Percentiles rank a stretch among this genome's conserved stretches.
phyloP scores from a whole-genome alignment of 2,113 vertebrate genomes.

The Ochotona curzoniae region DNA sequence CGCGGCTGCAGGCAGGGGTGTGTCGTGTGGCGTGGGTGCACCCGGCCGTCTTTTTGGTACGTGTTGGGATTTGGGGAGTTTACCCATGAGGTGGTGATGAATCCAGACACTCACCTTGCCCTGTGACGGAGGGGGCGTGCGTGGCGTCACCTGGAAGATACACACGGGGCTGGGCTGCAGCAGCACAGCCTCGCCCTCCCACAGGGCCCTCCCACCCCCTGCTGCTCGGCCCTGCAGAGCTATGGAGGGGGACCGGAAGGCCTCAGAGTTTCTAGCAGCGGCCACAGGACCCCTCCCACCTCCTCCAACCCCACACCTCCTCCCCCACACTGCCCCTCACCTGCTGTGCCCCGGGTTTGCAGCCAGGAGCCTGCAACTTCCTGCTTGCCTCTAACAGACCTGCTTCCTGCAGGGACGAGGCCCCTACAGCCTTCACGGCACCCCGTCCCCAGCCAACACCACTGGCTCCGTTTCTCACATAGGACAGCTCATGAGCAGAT shows the following conservation, averaged over 20 bases:
- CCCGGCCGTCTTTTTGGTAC: not conserved
- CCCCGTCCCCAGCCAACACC: too few species aligned
- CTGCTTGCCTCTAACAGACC: not conserved
- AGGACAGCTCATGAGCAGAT: too few species aligned
- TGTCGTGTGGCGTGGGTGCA: accelerated
- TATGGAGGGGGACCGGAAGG: too few species aligned
- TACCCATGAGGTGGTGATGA: accelerated
- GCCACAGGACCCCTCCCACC: too few species aligned
- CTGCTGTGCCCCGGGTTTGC: not conserved
- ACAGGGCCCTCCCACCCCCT: too few species aligned
- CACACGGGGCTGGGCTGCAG: not conserved
- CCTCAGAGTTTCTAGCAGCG: too few species aligned
- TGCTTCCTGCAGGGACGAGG: not conserved
- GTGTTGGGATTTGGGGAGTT: not conserved
- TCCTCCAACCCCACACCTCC: too few species aligned
- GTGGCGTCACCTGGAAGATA: conserved; percentile 88
- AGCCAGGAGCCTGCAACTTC: not conserved
- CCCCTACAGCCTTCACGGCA: accelerated
- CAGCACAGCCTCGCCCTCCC: not conserved
- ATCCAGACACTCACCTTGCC: conserved; percentile 86
- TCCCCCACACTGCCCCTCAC: too few species aligned
- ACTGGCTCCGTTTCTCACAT: accelerated
- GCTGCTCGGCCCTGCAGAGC: too few species aligned
- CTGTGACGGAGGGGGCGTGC: conserved; percentile 89
- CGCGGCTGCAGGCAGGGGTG: accelerated